Percentiles rank a stretch among this genome's conserved stretches.
Conservation (phyloP, 1,140 invertebrate species). For the Papilio polytes region DNA sequence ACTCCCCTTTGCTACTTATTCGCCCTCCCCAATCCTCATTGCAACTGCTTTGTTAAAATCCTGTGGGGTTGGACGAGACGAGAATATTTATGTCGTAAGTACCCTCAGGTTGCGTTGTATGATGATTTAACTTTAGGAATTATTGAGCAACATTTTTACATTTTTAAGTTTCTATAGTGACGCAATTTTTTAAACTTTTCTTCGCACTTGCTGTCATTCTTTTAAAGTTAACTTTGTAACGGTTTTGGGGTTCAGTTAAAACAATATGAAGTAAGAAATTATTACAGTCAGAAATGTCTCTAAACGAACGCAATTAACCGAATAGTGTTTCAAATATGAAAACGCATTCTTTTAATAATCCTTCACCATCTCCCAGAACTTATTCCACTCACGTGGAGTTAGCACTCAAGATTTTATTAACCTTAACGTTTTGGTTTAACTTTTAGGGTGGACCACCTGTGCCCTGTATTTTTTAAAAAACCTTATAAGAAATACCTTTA, state of each 20-base stretch:
- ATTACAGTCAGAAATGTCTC: not conserved
- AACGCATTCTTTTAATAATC: too few species aligned
- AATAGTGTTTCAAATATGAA: not conserved
- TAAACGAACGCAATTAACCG: not conserved
- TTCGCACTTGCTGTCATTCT: not conserved
- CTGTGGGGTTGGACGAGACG: slow-evolving; percentile 22
- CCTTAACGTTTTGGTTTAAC: too few species aligned
- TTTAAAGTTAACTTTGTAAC: not conserved
- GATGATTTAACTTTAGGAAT: not conserved
- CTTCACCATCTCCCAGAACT: too few species aligned
- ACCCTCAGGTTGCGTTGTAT: not conserved
- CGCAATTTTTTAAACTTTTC: not conserved
- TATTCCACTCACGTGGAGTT: too few species aligned
- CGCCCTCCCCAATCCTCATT: slow-evolving; percentile 3
- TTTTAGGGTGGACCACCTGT: too few species aligned
- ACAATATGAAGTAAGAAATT: not conserved
- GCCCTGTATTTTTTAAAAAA: too few species aligned
- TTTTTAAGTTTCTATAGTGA: not conserved
- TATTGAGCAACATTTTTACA: not conserved
- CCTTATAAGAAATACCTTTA: too few species aligned
- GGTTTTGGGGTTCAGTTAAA: not conserved
- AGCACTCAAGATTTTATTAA: too few species aligned
- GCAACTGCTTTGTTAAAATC: slow-evolving; percentile 28
- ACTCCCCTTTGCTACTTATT: slow-evolving; percentile 19
- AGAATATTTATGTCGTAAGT: slow-evolving; percentile 8